Conservation (phyloP, 1,140 invertebrate genomes). For the Drosophila orosa region DNA sequence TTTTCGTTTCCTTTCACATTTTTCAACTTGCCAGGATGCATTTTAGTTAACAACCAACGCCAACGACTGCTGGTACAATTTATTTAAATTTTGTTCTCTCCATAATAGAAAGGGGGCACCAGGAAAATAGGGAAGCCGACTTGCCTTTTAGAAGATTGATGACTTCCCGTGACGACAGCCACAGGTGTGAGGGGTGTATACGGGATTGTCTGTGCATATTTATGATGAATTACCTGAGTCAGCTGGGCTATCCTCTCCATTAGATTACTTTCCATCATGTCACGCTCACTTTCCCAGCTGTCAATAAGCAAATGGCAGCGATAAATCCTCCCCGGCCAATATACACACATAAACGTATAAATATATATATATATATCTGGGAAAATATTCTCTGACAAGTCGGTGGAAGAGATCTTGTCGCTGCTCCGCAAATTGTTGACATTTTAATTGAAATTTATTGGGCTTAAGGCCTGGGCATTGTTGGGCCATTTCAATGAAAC, state of each 20-base stretch:
- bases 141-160: conserved; percentile 52
- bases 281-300: conserved; percentile 61
- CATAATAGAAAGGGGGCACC: background rate
- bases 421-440: conserved; percentile 54
- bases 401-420: conserved; percentile 49
- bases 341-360: too few relatives aligned
- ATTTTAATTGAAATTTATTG: conserved; percentile 69
- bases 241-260: conserved; percentile 38
- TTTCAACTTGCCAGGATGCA: background rate
- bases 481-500: conserved; percentile 9
- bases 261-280: conserved; percentile 70
- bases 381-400: conserved; percentile 29
- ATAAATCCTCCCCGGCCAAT: conserved; percentile 58
- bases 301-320: conserved; percentile 75
- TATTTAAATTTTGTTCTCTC: conserved; percentile 21
- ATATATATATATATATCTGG: background rate
- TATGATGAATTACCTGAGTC: conserved; percentile 75
- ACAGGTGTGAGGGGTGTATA: conserved; percentile 41
- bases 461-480: conserved; percentile 24
- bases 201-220: conserved; percentile 41
- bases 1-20: conserved; percentile 2
- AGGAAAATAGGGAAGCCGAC: conserved; percentile 21
- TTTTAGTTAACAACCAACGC: conserved; percentile 14
- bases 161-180: conserved; percentile 44
- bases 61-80: conserved; percentile 15